These are phyloP conservation scores for Bombus balteatus DNA, from an alignment of 1,140 invertebrate species.

Conservation along the genomic window DNA sequence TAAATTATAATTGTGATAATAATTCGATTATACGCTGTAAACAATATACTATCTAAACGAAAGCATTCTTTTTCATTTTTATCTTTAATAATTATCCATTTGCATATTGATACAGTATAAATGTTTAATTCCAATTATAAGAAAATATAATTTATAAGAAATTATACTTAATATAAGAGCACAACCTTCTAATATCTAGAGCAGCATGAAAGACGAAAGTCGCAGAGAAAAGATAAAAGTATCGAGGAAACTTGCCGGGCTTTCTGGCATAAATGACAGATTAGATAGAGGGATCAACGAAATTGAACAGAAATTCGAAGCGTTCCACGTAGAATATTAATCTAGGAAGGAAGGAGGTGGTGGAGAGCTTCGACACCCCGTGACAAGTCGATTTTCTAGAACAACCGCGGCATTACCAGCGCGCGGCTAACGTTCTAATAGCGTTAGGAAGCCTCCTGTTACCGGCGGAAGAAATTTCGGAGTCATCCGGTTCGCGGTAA, in stretches of 20 bases:
- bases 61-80: too few relatives aligned
- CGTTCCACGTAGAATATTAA: constrained; percentile 32
- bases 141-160: background rate
- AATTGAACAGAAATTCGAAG: background rate
- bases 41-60: too few relatives aligned
- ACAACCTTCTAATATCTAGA: background rate
- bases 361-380: background rate
- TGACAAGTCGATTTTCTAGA: constrained; percentile 41
- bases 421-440: constrained; percentile 39
- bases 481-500: constrained; percentile 53
- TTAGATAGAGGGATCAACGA: background rate
- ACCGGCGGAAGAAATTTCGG: constrained; percentile 59
- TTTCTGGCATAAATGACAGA: background rate
- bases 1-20: too few relatives aligned
- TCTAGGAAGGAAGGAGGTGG: background rate
- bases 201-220: background rate
- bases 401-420: constrained; percentile 31
- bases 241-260: background rate
- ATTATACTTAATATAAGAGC: too few relatives aligned
- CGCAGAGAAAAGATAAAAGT: background rate
- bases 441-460: constrained; percentile 58
- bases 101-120: too few relatives aligned
- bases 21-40: too few relatives aligned
- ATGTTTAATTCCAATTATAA: background rate
- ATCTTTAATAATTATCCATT: too few relatives aligned